A percentile compares a stretch with the other conserved stretches of the same genome.
These are phyloP conservation scores for Parauchenoglanis punctatus DNA, from an alignment of 2,797 vertebrate species.

Conservation along the genomic window DNA sequence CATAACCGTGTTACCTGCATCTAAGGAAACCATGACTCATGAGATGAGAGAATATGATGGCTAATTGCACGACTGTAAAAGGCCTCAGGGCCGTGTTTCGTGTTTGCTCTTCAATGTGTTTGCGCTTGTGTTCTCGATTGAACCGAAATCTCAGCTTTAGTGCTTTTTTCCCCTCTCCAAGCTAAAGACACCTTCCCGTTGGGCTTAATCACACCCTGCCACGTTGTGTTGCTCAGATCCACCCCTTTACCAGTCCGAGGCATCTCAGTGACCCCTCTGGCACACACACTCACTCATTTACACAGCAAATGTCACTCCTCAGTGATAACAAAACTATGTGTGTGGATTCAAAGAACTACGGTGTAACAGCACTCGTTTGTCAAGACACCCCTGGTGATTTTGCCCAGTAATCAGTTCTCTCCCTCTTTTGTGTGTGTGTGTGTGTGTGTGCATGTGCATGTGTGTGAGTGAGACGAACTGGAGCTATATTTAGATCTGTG, in stretches of 20 bases:
- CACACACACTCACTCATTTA: neutral
- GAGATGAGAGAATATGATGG: neutral
- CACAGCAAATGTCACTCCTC: constrained; percentile 56
- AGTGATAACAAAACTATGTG: constrained; percentile 64
- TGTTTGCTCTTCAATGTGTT: neutral
- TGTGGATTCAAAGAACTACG: constrained; percentile 58
- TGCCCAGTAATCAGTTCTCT: constrained; percentile 57
- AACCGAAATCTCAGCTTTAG: constrained; percentile 41
- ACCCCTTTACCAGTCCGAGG: constrained; percentile 35
- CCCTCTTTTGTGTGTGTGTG: constrained; percentile 39
- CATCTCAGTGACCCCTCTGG: constrained; percentile 32
- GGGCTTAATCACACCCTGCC: constrained; percentile 52
- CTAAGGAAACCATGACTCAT: neutral
- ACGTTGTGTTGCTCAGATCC: constrained; percentile 34
- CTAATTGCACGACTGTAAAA: neutral
- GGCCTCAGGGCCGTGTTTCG: no score
- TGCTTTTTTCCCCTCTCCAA: constrained; percentile 25
- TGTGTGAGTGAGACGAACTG: constrained; percentile 5
- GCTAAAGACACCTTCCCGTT: constrained; percentile 41
- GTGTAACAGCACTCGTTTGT: constrained; percentile 63
- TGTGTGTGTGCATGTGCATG: neutral
- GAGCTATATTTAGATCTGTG: constrained; percentile 51
- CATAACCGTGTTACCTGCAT: neutral
- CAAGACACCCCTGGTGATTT: constrained; percentile 58
- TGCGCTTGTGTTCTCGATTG: constrained; percentile 6